Conservation (phyloP, 2,888 invertebrate species). For the Belgica antarctica region DNA sequence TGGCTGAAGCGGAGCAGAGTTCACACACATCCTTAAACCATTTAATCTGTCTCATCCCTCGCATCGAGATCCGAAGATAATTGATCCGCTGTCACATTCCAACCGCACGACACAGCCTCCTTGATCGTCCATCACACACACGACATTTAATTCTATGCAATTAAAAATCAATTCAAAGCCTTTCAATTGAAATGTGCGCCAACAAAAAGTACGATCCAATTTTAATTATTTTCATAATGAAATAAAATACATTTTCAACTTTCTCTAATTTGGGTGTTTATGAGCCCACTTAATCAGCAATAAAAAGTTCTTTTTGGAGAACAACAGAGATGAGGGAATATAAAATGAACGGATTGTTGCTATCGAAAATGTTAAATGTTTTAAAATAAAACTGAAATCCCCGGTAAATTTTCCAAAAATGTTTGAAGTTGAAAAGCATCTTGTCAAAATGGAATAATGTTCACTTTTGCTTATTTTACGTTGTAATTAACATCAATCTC, state of each 20-base stretch:
- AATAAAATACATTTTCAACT: slow-evolving; percentile 40
- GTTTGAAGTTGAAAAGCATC: too few species aligned
- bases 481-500: too few species aligned
- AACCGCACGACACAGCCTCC: slow-evolving; percentile 10
- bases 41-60: background rate
- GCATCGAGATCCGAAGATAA: background rate
- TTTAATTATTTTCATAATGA: slow-evolving; percentile 27
- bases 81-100: slow-evolving; percentile 7
- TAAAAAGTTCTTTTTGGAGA: background rate
- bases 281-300: slow-evolving; percentile 36
- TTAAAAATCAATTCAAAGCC: slow-evolving; percentile 39
- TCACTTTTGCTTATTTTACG: too few species aligned
- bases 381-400: too few species aligned
- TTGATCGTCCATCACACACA: slow-evolving; percentile 4
- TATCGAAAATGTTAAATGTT: too few species aligned
- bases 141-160: slow-evolving; percentile 13
- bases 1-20: slow-evolving; percentile 12
- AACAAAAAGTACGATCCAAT: background rate
- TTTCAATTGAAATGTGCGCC: slow-evolving; percentile 16
- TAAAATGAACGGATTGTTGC: background rate
- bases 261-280: slow-evolving; percentile 9
- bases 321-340: background rate
- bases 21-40: slow-evolving; percentile 3
- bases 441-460: too few species aligned
- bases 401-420: too few species aligned